These are phyloP conservation scores for Climacteris rufus DNA, from an alignment of 2,113 vertebrate genomes.

Conservation along the genomic window DNA sequence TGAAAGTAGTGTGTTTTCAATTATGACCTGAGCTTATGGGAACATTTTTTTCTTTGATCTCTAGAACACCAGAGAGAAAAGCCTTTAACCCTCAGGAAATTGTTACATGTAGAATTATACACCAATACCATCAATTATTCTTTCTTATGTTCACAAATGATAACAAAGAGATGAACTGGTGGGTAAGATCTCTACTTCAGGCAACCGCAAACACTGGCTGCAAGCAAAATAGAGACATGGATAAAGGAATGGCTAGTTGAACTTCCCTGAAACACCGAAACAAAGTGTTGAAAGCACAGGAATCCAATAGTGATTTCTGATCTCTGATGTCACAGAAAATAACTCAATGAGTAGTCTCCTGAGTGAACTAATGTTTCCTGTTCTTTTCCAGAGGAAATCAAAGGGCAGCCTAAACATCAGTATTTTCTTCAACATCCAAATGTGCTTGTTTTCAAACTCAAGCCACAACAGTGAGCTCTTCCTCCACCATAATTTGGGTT, in stretches of 20 bases:
- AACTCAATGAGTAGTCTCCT: background rate
- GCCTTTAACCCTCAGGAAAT: constrained; percentile 21
- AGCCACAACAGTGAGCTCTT: background rate
- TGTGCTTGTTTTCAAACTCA: background rate
- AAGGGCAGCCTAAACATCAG: background rate
- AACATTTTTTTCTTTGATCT: constrained; percentile 5
- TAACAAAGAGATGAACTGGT: constrained; percentile 13
- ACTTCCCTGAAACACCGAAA: background rate
- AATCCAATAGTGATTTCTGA: background rate
- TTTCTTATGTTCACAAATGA: constrained; percentile 20
- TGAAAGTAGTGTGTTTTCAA: constrained; percentile 46
- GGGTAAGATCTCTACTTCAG: background rate
- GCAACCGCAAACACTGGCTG: background rate
- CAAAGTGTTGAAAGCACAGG: background rate
- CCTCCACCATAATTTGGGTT: background rate
- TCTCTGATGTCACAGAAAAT: background rate
- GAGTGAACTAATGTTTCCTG: background rate
- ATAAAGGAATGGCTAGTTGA: background rate
- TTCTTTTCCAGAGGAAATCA: background rate
- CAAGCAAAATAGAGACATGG: background rate
- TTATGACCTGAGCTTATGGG: background rate
- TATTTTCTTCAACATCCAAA: background rate
- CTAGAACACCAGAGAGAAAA: constrained; percentile 6
- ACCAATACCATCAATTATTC: constrained; percentile 10
- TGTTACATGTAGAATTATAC: constrained; percentile 24